Evolutionary conservation across 1,140 invertebrate species (phyloP).

Genomic region (Tetragonula clypearis): DNA sequence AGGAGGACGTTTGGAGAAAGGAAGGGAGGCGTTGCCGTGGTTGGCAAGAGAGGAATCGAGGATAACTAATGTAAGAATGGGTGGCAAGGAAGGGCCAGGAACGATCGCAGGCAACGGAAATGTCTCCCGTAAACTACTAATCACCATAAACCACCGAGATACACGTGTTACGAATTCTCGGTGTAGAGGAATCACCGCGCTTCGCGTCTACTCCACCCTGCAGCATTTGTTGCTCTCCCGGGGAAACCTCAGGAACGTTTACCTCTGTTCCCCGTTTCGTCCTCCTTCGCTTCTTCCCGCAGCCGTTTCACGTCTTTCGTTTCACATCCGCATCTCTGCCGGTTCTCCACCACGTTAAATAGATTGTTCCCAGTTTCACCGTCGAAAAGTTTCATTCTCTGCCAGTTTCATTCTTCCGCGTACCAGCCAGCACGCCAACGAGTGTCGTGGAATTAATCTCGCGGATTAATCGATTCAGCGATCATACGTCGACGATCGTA

Average conservation of each 20-base stretch:
- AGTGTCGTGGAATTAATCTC: not conserved
- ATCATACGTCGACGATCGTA: too few species aligned
- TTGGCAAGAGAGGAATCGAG: conserved; percentile 49
- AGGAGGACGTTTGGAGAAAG: conserved; percentile 39
- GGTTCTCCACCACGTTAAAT: conserved; percentile 13
- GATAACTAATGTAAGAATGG: conserved; percentile 70
- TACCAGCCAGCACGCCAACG: conserved; percentile 5
- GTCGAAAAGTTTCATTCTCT: conserved; percentile 19
- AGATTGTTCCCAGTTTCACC: not conserved
- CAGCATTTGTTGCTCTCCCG: conserved; percentile 68
- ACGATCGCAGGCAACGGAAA: conserved; percentile 75
- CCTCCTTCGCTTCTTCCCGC: conserved; percentile 28
- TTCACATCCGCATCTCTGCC: not conserved
- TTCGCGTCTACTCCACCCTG: conserved; percentile 58
- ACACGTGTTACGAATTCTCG: conserved; percentile 80
- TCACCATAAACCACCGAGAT: conserved; percentile 79
- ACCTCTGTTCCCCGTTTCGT: conserved; percentile 37
- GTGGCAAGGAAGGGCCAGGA: conserved; percentile 63
- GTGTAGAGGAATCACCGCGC: conserved; percentile 71
- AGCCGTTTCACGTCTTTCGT: conserved; percentile 34
- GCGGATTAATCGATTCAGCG: not conserved
- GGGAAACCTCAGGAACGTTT: conserved; percentile 73
- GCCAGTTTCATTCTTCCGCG: not conserved
- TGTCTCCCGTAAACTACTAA: conserved; percentile 79
- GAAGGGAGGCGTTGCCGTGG: conserved; percentile 36